Conservation (phyloP, 2,113 vertebrate species). For the Xiphophorus maculatus region DNA sequence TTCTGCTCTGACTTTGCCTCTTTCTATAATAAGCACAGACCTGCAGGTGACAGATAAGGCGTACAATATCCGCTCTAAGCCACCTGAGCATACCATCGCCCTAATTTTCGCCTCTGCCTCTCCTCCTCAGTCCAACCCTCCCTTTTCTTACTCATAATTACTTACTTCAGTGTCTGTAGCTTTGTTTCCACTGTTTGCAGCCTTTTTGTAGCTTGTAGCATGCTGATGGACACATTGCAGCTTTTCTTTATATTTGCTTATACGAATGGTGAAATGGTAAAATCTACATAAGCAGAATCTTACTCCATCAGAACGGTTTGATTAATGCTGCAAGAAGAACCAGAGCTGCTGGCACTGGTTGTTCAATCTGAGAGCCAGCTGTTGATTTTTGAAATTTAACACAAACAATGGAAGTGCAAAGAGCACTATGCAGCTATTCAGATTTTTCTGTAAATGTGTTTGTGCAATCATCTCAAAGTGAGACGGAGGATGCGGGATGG, state of each 20-base stretch:
- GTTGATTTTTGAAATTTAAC: slow-evolving; percentile 64
- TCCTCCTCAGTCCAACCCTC: slow-evolving; percentile 23
- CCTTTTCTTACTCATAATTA: slow-evolving; percentile 41
- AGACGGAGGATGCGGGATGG: slow-evolving; percentile 32
- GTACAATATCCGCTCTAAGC: slow-evolving; percentile 65
- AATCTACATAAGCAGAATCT: slow-evolving; percentile 11
- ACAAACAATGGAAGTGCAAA: slow-evolving; percentile 50
- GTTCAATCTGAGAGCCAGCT: slow-evolving; percentile 38
- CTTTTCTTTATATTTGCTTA: slow-evolving; percentile 1
- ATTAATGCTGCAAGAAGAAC: slow-evolving; percentile 20
- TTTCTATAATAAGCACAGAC: slow-evolving; percentile 73
- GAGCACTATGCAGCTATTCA: slow-evolving; percentile 33
- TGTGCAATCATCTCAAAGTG: slow-evolving; percentile 41
- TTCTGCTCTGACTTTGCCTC: slow-evolving; percentile 62
- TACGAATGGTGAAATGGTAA: slow-evolving; percentile 24
- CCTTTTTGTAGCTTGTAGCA: slow-evolving; percentile 3
- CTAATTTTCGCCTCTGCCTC: slow-evolving; percentile 37
- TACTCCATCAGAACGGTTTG: slow-evolving; percentile 18
- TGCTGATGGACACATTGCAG: slow-evolving; percentile 1
- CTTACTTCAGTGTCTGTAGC: slow-evolving; percentile 32
- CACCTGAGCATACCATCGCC: slow-evolving; percentile 61
- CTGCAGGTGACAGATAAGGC: slow-evolving; percentile 81
- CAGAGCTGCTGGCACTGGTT: not conserved
- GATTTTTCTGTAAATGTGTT: slow-evolving; percentile 49
- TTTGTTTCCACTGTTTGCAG: slow-evolving; percentile 29